Percentiles rank a stretch among this genome's conserved stretches.
Conservation (phyloP, 2,797 vertebrate species). For the Pampus argenteus region DNA sequence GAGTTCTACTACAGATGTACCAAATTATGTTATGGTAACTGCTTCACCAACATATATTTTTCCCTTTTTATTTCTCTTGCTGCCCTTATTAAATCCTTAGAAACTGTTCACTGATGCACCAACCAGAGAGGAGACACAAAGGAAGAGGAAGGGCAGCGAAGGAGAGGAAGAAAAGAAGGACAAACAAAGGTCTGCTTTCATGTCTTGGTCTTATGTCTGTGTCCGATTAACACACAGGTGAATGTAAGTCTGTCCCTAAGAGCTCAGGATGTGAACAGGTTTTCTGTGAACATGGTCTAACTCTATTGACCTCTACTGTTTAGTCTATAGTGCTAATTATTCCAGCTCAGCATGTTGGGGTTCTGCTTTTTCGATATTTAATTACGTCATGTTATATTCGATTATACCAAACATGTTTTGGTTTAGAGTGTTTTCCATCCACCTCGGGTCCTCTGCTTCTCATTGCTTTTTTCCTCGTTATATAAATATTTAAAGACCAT, state of each 20-base stretch:
- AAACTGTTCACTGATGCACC: constrained; percentile 52
- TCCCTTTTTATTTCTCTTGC: constrained; percentile 3
- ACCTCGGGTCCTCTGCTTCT: background rate
- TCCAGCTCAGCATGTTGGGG: no score
- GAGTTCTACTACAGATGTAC: background rate
- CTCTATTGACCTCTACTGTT: background rate
- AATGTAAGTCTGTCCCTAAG: background rate
- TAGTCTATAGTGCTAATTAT: background rate
- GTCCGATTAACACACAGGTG: background rate
- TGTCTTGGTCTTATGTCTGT: background rate
- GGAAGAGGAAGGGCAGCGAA: constrained; percentile 54
- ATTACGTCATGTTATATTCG: background rate
- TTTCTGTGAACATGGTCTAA: background rate
- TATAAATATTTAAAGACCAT: background rate
- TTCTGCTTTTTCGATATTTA: background rate
- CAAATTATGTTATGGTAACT: background rate
- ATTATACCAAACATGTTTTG: background rate
- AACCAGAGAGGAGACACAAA: constrained; percentile 49
- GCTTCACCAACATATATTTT: background rate
- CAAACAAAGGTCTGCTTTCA: constrained; percentile 75
- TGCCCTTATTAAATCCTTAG: constrained; percentile 53
- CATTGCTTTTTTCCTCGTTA: background rate
- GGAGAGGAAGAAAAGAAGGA: constrained; percentile 67
- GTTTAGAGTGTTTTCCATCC: background rate
- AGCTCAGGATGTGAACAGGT: background rate